A percentile compares a stretch with the other conserved stretches of the same genome.
Conservation (phyloP, 2,888 invertebrate species). For the Hypomecis atomaria region DNA sequence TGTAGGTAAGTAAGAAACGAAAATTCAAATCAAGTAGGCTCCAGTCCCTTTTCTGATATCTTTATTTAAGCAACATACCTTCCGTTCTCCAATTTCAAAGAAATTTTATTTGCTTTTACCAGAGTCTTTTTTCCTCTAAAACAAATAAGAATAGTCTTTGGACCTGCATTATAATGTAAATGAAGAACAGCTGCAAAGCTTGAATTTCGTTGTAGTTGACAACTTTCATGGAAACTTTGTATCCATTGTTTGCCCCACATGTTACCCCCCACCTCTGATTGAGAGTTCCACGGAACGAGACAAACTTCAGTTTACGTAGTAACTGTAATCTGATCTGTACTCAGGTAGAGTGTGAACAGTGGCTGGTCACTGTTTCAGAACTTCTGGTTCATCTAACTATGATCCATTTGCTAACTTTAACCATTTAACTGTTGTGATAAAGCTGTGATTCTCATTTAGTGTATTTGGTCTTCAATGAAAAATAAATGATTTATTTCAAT, state of each 20-base stretch:
- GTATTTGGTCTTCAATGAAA: too few relatives aligned
- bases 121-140: slow-evolving; percentile 54
- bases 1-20: too few relatives aligned
- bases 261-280: slow-evolving; percentile 1
- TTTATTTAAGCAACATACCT: not conserved
- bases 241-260: slow-evolving; percentile 7
- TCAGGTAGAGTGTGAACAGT: not conserved
- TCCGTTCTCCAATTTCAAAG: not conserved
- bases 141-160: slow-evolving; percentile 45
- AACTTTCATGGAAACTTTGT: slow-evolving; percentile 15
- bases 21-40: too few relatives aligned
- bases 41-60: not conserved
- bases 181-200: slow-evolving; percentile 8
- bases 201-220: slow-evolving; percentile 15
- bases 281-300: slow-evolving; percentile 11
- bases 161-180: slow-evolving; percentile 52
- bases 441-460: not conserved
- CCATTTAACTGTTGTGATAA: not conserved
- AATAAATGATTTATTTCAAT: too few relatives aligned
- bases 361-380: slow-evolving; percentile 7
- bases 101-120: too few relatives aligned
- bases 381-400: slow-evolving; percentile 11
- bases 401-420: slow-evolving; percentile 13
- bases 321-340: not conserved
- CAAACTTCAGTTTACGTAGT: not conserved